phyloP scores from a whole-genome alignment of 1,140 invertebrate species.

The Polypedilum vanderplanki region DNA sequence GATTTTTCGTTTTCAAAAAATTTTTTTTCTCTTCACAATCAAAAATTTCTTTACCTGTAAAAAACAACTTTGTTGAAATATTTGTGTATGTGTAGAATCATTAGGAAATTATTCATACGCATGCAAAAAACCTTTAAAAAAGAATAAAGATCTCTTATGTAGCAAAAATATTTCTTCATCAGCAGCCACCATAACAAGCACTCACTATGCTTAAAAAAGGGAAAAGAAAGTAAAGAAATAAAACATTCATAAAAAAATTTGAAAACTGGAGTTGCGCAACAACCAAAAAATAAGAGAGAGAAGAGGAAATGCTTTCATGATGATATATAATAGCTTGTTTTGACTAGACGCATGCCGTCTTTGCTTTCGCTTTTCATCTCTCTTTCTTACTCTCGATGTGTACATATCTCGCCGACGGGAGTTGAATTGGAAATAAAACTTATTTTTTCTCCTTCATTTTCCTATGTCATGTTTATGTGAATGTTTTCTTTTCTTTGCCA shows the following conservation, averaged over 20 bases:
- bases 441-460: not conserved
- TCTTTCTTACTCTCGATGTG: not conserved
- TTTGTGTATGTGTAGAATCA: no score
- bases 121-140: not conserved
- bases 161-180: no score
- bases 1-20: no score
- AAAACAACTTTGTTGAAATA: no score
- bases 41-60: no score
- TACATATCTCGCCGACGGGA: not conserved
- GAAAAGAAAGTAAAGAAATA: not conserved
- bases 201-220: not conserved
- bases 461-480: not conserved
- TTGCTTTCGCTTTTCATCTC: not conserved
- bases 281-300: not conserved
- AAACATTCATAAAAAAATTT: not conserved
- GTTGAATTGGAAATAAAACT: not conserved
- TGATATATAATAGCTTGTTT: conserved; percentile 14
- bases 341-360: conserved; percentile 15
- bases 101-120: no score
- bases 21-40: no score
- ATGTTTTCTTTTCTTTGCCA: not conserved
- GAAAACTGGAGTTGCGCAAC: not conserved
- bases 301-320: not conserved
- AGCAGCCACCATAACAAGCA: no score
- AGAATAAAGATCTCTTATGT: not conserved